phyloP scores from a whole-genome alignment of 1,140 invertebrate genomes.

The Ips nitidus region DNA sequence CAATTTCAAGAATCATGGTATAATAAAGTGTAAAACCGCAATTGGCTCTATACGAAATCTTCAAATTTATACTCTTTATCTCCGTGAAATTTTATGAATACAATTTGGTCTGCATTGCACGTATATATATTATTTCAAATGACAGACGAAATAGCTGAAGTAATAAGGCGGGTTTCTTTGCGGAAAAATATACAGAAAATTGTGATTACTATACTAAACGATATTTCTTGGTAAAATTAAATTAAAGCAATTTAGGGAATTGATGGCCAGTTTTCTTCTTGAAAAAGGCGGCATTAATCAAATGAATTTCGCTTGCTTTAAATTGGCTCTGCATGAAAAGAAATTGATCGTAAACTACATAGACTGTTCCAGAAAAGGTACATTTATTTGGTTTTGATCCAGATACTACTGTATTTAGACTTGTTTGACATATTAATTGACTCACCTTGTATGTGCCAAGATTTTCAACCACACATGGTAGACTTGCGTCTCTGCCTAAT shows the following conservation, averaged over 20 bases:
- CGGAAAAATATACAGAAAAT: constrained; percentile 36
- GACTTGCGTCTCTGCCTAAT: constrained; percentile 80
- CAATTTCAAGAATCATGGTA: constrained; percentile 14
- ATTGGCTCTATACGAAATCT: constrained; percentile 30
- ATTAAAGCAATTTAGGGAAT: constrained; percentile 37
- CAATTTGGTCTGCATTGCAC: constrained; percentile 31
- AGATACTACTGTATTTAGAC: not conserved
- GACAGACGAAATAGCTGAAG: constrained; percentile 35
- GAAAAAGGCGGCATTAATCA: constrained; percentile 34
- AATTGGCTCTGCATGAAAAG: constrained; percentile 37
- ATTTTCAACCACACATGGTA: constrained; percentile 87
- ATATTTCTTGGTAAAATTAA: constrained; percentile 37
- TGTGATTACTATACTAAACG: constrained; percentile 36
- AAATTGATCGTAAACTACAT: constrained; percentile 35
- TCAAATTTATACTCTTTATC: constrained; percentile 33
- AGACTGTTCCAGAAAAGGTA: constrained; percentile 28
- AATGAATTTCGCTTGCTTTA: constrained; percentile 36
- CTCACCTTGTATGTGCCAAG: constrained; percentile 84
- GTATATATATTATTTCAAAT: constrained; percentile 37
- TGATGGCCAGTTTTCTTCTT: constrained; percentile 37
- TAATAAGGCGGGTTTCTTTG: constrained; percentile 31
- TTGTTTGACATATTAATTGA: not conserved
- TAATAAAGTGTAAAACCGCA: constrained; percentile 28
- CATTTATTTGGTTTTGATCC: constrained; percentile 25
- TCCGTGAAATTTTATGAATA: constrained; percentile 36